Base-by-base conservation (phyloP, 2,797 vertebrate genomes). In the Sandelia bainsii region DNA sequence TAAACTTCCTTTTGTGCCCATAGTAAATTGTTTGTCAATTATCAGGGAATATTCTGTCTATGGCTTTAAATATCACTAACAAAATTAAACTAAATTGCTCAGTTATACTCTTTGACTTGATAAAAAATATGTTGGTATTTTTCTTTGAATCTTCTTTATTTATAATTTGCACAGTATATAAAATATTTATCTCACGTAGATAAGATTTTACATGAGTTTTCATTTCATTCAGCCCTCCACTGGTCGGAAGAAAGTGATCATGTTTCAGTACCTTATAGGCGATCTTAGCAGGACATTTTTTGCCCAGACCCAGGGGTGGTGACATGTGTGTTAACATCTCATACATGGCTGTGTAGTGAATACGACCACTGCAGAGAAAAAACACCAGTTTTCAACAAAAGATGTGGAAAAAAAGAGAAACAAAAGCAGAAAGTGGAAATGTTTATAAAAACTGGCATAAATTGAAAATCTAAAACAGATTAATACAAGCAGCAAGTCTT, bases 251-350 rank as follows among this genome's bases (percentile, higher is more conserved):
- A 34, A 25, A 53, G 10, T 5, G 1, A 45, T 34, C 0, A 46
- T 13, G 23, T 88, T 91, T 89, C 34, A 23, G 40, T 97, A 99
- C 98, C 98, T 99, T 99, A 91, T 99, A 99, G 81, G 98, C 98
- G 77, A 99, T 96, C 95, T 99, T 98, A 87, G 97, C 96, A 42
- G 98, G 98, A 91, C 98, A 99, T 93, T 98, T 99, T 93, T 99
- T 99, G 82, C 98, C 98, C 90, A 99, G 93, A 89, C 98, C 98
- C 92, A 99, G 95, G 34, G 98, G 98, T 46, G 98, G 98, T 69
- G 97, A 99, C 98, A 99, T 99, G 95, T 99, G 98, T 65, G 97
- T 99, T 91, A 99, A 94, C 98, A 97, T 99, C 95, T 99, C 97
- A 82, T 99, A 99, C 98, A 99, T 99, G 92, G 98, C 97, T 71